A percentile compares a stretch with the other conserved stretches of the same genome.
Conservation (phyloP, 2,113 vertebrate species). For the Neodontobutis hainanensis region DNA sequence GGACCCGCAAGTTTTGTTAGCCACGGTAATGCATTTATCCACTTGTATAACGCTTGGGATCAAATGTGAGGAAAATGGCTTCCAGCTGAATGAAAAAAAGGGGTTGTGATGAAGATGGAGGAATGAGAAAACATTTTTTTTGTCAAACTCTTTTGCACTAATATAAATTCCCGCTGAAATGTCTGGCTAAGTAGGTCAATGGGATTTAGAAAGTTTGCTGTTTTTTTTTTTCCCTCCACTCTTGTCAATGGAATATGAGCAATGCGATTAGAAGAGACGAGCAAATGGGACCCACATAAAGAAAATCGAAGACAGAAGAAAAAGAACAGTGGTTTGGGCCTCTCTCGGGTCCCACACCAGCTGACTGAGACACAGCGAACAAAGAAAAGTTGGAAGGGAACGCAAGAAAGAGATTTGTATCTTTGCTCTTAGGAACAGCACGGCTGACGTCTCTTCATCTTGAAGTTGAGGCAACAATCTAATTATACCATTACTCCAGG, state of each 20-base stretch:
- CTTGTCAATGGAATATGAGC: slow-evolving; percentile 72
- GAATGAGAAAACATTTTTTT: slow-evolving; percentile 63
- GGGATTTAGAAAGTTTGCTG: slow-evolving; percentile 75
- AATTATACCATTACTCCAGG: slow-evolving; percentile 70
- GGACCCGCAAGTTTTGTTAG: slow-evolving; percentile 38
- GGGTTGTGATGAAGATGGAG: slow-evolving; percentile 38
- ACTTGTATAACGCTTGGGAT: slow-evolving; percentile 64
- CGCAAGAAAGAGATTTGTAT: slow-evolving; percentile 42
- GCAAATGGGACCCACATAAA: slow-evolving; percentile 59
- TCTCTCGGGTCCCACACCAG: slow-evolving; percentile 53
- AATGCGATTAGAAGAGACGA: slow-evolving; percentile 67
- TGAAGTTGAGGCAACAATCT: slow-evolving; percentile 76
- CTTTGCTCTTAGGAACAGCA: slow-evolving; percentile 57
- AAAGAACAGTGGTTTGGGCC: slow-evolving; percentile 50
- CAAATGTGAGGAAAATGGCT: slow-evolving; percentile 67
- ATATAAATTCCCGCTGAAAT: slow-evolving; percentile 76
- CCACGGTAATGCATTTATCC: slow-evolving; percentile 66
- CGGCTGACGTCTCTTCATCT: slow-evolving; percentile 64
- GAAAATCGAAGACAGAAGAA: slow-evolving; percentile 30
- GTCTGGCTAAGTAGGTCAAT: slow-evolving; percentile 78
- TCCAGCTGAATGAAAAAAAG: slow-evolving; percentile 57
- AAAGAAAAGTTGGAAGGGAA: slow-evolving; percentile 27
- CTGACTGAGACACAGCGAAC: slow-evolving; percentile 53
- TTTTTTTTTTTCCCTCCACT: slow-evolving; percentile 27
- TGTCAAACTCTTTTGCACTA: slow-evolving; percentile 68